phyloP scores from a whole-genome alignment of 2,113 vertebrate genomes.

The Panurus biarmicus region DNA sequence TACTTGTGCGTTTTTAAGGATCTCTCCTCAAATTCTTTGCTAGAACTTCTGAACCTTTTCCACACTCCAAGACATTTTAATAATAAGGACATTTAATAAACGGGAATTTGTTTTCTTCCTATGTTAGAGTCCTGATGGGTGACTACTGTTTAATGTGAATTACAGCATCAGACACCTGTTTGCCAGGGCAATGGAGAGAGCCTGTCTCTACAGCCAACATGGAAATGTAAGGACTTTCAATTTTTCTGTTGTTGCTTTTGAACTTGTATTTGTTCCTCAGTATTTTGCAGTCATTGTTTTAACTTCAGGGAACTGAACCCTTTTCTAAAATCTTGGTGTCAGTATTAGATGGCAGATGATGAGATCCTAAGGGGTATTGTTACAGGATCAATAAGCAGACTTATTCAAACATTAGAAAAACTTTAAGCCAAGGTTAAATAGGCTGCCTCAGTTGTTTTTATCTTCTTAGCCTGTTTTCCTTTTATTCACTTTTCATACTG shows the following conservation, averaged over 20 bases:
- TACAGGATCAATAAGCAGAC: not conserved
- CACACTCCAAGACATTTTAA: not conserved
- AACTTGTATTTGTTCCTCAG: not conserved
- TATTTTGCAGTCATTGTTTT: not conserved
- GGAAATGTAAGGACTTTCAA: not conserved
- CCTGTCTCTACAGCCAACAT: not conserved
- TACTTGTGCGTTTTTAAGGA: not conserved
- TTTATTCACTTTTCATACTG: not conserved
- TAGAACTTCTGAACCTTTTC: not conserved
- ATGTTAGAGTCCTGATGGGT: not conserved
- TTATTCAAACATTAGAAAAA: not conserved
- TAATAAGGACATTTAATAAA: too few species aligned
- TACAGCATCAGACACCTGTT: not conserved
- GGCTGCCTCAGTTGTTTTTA: not conserved
- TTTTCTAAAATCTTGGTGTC: not conserved
- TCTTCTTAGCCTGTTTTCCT: not conserved
- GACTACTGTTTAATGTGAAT: not conserved
- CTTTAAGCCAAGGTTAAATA: not conserved
- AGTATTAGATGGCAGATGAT: not conserved
- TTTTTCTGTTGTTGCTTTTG: not conserved
- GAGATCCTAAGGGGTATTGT: not conserved
- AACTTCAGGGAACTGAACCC: not conserved
- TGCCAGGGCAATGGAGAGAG: not conserved
- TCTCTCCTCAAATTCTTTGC: not conserved
- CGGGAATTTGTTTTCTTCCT: not conserved